These are phyloP conservation scores for Zaprionus lachaisei DNA, from an alignment of 1,140 invertebrate species.

Conservation along the genomic window DNA sequence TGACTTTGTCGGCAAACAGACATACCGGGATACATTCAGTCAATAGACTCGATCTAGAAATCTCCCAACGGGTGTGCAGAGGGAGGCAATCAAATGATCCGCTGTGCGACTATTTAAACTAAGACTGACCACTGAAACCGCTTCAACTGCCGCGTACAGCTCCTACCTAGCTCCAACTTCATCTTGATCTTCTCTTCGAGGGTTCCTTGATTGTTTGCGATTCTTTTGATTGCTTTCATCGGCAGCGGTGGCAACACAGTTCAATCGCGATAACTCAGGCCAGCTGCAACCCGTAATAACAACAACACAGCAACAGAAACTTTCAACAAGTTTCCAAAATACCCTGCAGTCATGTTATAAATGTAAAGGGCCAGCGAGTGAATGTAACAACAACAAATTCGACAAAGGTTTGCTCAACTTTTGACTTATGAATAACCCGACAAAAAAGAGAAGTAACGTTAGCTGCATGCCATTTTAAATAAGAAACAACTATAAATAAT, in stretches of 20 bases:
- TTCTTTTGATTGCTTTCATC: constrained; percentile 61
- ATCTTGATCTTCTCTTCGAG: constrained; percentile 25
- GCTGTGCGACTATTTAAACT: constrained; percentile 55
- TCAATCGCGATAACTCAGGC: constrained; percentile 71
- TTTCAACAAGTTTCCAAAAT: constrained; percentile 43
- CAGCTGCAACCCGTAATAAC: constrained; percentile 19
- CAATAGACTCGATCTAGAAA: constrained; percentile 48
- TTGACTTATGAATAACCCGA: constrained; percentile 1
- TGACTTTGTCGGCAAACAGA: constrained; percentile 77
- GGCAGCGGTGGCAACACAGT: constrained; percentile 70
- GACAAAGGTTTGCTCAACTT: constrained; percentile 14
- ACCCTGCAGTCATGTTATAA: constrained; percentile 59
- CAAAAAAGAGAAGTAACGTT: neutral
- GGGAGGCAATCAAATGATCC: constrained; percentile 54
- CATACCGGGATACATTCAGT: constrained; percentile 58
- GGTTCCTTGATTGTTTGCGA: constrained; percentile 60
- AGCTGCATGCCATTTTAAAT: neutral
- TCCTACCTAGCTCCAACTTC: constrained; percentile 10
- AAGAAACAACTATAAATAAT: too few species aligned
- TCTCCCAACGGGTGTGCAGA: constrained; percentile 12
- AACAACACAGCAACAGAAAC: constrained; percentile 22
- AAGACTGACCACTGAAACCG: constrained; percentile 54
- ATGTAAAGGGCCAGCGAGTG: constrained; percentile 56
- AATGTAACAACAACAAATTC: constrained; percentile 54
- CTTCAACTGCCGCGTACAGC: neutral